phyloP scores from a whole-genome alignment of 2,113 vertebrate species.

The Oceanites oceanicus region DNA sequence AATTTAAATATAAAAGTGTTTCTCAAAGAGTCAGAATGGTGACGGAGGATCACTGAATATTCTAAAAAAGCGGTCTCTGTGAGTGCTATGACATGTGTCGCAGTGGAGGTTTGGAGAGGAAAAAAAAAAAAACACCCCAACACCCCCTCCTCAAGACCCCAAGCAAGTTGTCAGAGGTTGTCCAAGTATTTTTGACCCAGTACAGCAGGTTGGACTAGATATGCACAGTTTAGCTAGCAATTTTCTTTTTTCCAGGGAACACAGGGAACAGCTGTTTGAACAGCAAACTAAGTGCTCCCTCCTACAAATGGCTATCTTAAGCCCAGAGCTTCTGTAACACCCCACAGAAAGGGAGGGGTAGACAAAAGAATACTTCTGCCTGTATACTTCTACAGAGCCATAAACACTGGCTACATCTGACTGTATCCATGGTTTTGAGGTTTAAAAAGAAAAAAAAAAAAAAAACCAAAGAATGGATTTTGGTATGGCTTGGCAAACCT shows the following conservation, averaged over 20 bases:
- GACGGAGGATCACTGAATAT: neutral
- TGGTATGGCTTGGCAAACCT: neutral
- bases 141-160: too few species aligned
- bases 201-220: neutral
- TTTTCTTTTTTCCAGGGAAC: neutral
- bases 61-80: neutral
- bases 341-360: neutral
- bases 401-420: neutral
- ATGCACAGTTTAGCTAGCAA: neutral
- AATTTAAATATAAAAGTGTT: slow-evolving; percentile 3
- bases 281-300: neutral
- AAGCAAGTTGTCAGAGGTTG: neutral
- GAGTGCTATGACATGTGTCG: neutral
- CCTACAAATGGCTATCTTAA: slow-evolving; percentile 3
- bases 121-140: neutral
- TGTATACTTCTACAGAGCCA: neutral
- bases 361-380: neutral
- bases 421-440: neutral
- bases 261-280: neutral
- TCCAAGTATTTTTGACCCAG: neutral
- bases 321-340: neutral
- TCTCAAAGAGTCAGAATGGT: neutral
- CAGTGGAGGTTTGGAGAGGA: neutral
- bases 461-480: neutral
- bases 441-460: neutral